Base-by-base conservation (phyloP, 2,113 vertebrate genomes). In the Podiceps cristatus region DNA sequence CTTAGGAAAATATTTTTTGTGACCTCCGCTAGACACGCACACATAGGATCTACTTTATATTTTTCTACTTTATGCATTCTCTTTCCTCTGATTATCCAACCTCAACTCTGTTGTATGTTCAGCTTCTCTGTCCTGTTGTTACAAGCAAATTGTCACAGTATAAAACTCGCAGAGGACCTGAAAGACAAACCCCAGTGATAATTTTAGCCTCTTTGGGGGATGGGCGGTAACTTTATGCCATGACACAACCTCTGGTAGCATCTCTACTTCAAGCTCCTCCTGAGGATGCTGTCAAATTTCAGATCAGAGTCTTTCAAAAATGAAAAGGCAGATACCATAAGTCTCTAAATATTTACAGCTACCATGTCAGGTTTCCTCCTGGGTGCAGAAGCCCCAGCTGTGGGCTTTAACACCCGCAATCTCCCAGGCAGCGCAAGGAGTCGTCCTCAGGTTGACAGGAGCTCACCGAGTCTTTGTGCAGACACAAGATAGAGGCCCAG, bases 281-380 rank as follows among this genome's bases (percentile, higher is more conserved):
- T 42, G 11, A 79, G 11, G 23, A 47, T 12, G 45, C 11, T 68
- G 37, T 37, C 5, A 4, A 67, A 82, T 79, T 95, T 83, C 79
- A 37, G 8, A 79, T 68, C 44, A 76, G 45, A 79, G 62, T 45
- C 35, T 79, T 52, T 88, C 15, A 82, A 72, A 93, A 93, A 35
- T 0, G 0, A 33, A 49, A 56, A 62, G 40, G 10, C 10, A 88
- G 19, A 67, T 18, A 73, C 19, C 1, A 0, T 10, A 82, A 78
- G 31, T 18, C 22, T 90, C n/a, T 11, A 37, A 40, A 10, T 58
- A 82, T 37, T 76, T 80, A 59, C 40, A 88, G 63, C 79, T 58
- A 56, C 24, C 4, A 18, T 10, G 18, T 23, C 49, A 83, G 27
- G 27, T 66, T 72, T 69, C 19, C 27, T 85, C 18, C 35, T 25